Evolutionary conservation across 2,888 invertebrate genomes (phyloP), one percentile per base, ranked within the genome.

Genomic region (Dusona sp.): DNA sequence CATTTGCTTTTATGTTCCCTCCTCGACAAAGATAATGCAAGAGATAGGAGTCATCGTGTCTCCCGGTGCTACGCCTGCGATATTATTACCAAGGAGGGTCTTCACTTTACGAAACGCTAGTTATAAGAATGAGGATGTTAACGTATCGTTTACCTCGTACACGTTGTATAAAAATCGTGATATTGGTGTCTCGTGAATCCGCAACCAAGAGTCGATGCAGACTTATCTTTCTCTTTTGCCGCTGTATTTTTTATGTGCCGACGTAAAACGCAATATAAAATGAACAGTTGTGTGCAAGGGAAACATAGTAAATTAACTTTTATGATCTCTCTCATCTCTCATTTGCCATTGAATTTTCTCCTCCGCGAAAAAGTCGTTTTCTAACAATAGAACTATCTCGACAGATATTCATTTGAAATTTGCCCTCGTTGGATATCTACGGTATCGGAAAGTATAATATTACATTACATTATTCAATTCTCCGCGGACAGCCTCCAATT

Each of bases 81-180:
- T 79, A 65, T 83, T 79, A 83, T 83, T 73, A 74, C 67, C 74
- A 38, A 75, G 29, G 54, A 65, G 61, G 16, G 7, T 80, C 73
- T 67, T 57, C 8, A 65, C 73, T 79, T 67, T 36, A 64, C 65
- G 73, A 83, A 79, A 83, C 48, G 36, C 29, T 42, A 29, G 48
- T 82, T 82, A 29, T 45, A 72, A 83, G 65, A 83, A 83, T 57
- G 73, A 73, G 73, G 78, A 83, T 73, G 78, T 83, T 73, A 83
- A 83, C 54, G 78, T 42, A 45, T 57, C 83, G 83, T 67, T 83
- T 72, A 79, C 67, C 67, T 33, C 29, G 70, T 51, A 72, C 42
- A 48, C 61, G 61, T 22, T 22, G 64, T 65, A 25, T 22, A 54
- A 25, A 13, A 79, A 65, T 79, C 79, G 25, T 33, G 72, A 79